Base-by-base conservation (phyloP, 2,113 vertebrate genomes). In the Felis chaus region DNA sequence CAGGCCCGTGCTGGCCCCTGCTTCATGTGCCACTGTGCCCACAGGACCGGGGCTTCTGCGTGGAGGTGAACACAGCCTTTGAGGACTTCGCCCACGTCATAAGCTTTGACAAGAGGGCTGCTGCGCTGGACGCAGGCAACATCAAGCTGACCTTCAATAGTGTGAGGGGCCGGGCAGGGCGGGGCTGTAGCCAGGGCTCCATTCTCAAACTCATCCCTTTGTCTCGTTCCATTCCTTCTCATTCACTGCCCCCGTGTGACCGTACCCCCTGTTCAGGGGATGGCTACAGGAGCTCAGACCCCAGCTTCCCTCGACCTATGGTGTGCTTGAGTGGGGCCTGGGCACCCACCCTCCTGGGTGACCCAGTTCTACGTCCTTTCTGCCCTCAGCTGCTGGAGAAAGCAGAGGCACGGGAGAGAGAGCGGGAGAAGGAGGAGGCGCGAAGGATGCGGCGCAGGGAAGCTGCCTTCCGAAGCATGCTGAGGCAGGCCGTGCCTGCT, bases 141-240 rank as follows among this genome's bases (percentile, higher is more conserved):
- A 98, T 99, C 97, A 99, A 99, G 97, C 98, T 99, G 96, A 99
- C 99, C 92, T 99, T 99, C 97, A 99, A 99, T 95, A 99, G 99
- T 97, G 99, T 99, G 98, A 98, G 99, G 93, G 96, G 78, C 82
- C 0, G 68, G 88, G 80, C 19, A 4, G 91, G 94, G 71, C 6
- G 31, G 55, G 69, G 93, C 27, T 18, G 27, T 27, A 76, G 36
- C n/a, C 66, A 89, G 69, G 90, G 78, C 91, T 76, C 57, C 10
- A 4, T 74, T 61, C 23, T 90, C 1, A 7, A 39, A 90, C 69
- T 86, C 19, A 11, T 39, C 94, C 78, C 73, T 69, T 9, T 7
- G 63, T 89, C 71, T 87, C 50, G 33, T 48, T 93, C 79, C 25
- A 5, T 88, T 80, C 79, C 79, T 92, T 93, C 57, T 76, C 31